phyloP scores from a whole-genome alignment of 1,140 invertebrate species.

The Charaxes varanes region DNA sequence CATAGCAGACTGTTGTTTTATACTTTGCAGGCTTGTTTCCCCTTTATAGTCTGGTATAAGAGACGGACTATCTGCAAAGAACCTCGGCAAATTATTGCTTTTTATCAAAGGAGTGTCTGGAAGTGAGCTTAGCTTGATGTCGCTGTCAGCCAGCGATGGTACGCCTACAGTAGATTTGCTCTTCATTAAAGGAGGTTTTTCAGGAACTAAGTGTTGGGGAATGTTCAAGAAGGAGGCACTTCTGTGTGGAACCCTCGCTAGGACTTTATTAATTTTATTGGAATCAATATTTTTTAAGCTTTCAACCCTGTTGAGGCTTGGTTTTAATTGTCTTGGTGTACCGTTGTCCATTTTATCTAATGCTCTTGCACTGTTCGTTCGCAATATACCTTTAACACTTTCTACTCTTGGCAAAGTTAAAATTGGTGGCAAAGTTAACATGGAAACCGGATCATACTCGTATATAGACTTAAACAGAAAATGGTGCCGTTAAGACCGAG shows the following conservation, averaged over 20 bases:
- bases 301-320: slow-evolving; percentile 55
- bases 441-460: slow-evolving; percentile 53
- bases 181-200: slow-evolving; percentile 55
- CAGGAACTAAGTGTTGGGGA: slow-evolving; percentile 53
- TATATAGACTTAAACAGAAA: too few relatives aligned
- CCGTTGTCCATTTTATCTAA: slow-evolving; percentile 56
- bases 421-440: slow-evolving; percentile 39
- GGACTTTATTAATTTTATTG: slow-evolving; percentile 57
- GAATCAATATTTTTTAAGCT: slow-evolving; percentile 66
- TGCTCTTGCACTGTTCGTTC: slow-evolving; percentile 52
- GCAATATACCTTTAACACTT: slow-evolving; percentile 60
- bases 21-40: slow-evolving; percentile 62
- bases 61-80: slow-evolving; percentile 65
- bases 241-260: slow-evolving; percentile 63
- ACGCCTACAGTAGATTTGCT: slow-evolving; percentile 61
- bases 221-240: slow-evolving; percentile 71
- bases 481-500: too few relatives aligned
- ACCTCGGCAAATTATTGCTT: slow-evolving; percentile 65
- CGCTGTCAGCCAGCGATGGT: slow-evolving; percentile 35
- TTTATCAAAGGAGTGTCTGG: slow-evolving; percentile 71
- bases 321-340: slow-evolving; percentile 34
- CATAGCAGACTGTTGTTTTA: slow-evolving; percentile 52
- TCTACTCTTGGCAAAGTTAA: slow-evolving; percentile 58
- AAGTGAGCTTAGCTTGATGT: slow-evolving; percentile 55
- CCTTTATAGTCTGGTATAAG: slow-evolving; percentile 55